These are phyloP conservation scores for Cyprinodon variegatus DNA, from an alignment of 2,113 vertebrate genomes.

Conservation along the genomic window DNA sequence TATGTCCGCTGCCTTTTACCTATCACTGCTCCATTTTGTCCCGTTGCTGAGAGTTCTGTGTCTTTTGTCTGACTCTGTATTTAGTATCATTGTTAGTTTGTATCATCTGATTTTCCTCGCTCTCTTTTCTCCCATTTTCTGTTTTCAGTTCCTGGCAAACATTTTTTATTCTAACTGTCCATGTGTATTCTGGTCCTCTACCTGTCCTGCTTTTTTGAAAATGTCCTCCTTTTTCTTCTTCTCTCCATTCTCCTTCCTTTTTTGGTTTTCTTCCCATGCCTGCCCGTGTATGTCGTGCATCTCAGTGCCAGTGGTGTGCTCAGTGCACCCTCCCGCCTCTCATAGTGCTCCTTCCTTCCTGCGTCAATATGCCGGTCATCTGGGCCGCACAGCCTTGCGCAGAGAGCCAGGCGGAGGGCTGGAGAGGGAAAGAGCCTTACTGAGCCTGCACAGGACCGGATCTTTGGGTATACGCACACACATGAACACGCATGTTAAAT, in stretches of 20 bases:
- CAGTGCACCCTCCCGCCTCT: constrained; percentile 78
- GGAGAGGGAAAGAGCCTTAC: constrained; percentile 78
- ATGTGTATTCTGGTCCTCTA: not conserved
- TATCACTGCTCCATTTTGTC: constrained; percentile 23
- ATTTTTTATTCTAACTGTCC: not conserved
- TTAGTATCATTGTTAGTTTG: constrained; percentile 53
- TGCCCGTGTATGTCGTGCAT: constrained; percentile 30
- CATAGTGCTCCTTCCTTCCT: constrained; percentile 84
- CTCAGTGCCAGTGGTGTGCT: constrained; percentile 78
- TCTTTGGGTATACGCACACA: constrained; percentile 77
- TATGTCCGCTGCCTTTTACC: constrained; percentile 17
- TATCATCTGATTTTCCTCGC: constrained; percentile 34
- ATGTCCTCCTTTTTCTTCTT: constrained; percentile 10
- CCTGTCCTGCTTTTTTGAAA: not conserved
- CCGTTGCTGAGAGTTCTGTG: constrained; percentile 44
- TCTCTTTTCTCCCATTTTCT: constrained; percentile 21
- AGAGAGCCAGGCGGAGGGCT: constrained; percentile 77
- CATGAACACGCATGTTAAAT: not conserved
- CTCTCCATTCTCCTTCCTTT: not conserved
- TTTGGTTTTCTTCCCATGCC: not conserved
- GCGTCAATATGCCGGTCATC: constrained; percentile 82
- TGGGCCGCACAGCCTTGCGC: constrained; percentile 80
- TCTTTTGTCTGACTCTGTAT: constrained; percentile 28
- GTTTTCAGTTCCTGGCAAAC: not conserved
- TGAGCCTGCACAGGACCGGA: constrained; percentile 82